Conservation (phyloP, 37 sponge, comb jelly and placozoan species). For the Crambe crambe region DNA sequence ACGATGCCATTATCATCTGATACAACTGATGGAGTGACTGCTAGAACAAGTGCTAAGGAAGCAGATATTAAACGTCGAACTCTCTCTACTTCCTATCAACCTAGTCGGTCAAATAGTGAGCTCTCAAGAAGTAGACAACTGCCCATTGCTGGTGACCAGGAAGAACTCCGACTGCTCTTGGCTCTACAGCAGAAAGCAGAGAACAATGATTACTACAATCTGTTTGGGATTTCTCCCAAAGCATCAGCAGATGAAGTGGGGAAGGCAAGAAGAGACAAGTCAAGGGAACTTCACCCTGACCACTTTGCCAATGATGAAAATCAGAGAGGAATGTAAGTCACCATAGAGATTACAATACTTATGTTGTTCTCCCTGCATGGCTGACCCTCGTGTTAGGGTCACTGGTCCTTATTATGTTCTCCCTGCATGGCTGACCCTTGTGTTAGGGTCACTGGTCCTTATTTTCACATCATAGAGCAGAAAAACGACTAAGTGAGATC, state of each 20-base stretch:
- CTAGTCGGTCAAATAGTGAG: no score
- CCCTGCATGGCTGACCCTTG: no score
- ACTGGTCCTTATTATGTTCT: no score
- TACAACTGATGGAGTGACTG: no score
- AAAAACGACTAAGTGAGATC: constrained; percentile 58
- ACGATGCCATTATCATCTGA: no score
- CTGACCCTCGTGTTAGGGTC: no score
- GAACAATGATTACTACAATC: constrained; percentile 79
- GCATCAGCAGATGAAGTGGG: constrained; percentile 67
- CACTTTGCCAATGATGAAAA: constrained; percentile 62
- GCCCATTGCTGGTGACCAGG: neutral
- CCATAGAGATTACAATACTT: neutral
- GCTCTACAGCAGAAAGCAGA: constrained; percentile 22
- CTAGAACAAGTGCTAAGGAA: no score
- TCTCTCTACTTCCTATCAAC: no score
- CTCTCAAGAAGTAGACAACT: neutral
- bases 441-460: neutral
- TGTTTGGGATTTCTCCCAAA: constrained; percentile 62
- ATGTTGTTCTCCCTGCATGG: neutral
- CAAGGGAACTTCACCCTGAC: constrained; percentile 82
- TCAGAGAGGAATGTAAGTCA: constrained; percentile 34
- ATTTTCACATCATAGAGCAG: constrained; percentile 39
- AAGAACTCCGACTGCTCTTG: constrained; percentile 3
- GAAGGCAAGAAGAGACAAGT: constrained; percentile 64
- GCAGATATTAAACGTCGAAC: no score